A percentile compares a stretch with the other conserved stretches of the same genome.
Evolutionary conservation across 2,888 invertebrate species (phyloP).

Genomic region (Eucera pruinosa): DNA sequence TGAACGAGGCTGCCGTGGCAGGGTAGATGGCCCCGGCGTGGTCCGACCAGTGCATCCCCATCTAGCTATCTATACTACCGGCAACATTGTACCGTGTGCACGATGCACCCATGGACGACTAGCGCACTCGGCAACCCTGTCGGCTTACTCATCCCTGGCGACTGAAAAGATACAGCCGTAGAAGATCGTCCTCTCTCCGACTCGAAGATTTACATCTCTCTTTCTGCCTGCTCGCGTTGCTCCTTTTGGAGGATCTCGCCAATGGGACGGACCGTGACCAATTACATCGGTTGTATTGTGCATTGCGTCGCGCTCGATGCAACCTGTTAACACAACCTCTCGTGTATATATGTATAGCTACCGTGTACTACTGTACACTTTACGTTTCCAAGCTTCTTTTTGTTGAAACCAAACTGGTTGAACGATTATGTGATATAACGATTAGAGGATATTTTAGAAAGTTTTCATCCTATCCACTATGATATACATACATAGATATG

Average conservation of each 20-base stretch:
- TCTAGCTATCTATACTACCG: conserved; percentile 61
- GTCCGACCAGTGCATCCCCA: conserved; percentile 61
- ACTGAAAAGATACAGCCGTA: conserved; percentile 31
- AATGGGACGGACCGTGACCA: conserved; percentile 48
- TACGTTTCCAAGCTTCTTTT: neutral
- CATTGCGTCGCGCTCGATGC: conserved; percentile 22
- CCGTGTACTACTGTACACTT: neutral
- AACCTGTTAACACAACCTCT: conserved; percentile 45
- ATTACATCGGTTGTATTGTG: conserved; percentile 45
- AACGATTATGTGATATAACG: conserved; percentile 1
- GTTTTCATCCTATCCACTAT: neutral
- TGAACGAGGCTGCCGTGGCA: conserved; percentile 33
- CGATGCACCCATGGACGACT: conserved; percentile 63
- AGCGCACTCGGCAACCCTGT: conserved; percentile 74
- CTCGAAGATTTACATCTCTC: conserved; percentile 52
- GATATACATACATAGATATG: neutral
- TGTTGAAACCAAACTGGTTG: neutral
- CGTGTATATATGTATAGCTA: neutral
- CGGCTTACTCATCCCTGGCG: conserved; percentile 70
- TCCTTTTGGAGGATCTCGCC: conserved; percentile 47
- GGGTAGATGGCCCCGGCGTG: conserved; percentile 57
- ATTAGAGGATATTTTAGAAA: conserved; percentile 14
- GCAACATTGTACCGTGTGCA: conserved; percentile 70
- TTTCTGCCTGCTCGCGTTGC: conserved; percentile 46
- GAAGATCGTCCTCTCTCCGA: conserved; percentile 45